These are phyloP conservation scores for Chunga burmeisteri DNA, from an alignment of 2,113 vertebrate genomes.

Conservation along the genomic window DNA sequence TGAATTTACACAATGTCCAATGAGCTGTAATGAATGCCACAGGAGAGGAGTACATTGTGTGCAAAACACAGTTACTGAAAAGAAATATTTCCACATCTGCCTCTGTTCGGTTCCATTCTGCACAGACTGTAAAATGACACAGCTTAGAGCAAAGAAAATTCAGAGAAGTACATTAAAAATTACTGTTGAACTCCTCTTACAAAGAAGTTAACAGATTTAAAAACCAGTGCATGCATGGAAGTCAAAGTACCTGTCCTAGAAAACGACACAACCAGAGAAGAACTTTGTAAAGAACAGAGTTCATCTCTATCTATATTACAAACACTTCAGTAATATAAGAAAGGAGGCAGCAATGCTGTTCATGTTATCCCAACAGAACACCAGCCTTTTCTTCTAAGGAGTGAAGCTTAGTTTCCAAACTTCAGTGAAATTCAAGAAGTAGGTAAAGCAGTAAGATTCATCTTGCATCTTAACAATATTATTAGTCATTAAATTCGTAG, in stretches of 20 bases:
- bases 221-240: background rate
- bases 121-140: background rate
- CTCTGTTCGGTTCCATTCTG: background rate
- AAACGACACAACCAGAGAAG: background rate
- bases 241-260: background rate
- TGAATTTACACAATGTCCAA: background rate
- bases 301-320: background rate
- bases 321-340: rapidly evolving
- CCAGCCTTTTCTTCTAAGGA: background rate
- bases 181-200: background rate
- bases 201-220: background rate
- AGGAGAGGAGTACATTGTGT: background rate
- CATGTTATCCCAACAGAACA: background rate
- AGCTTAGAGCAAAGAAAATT: background rate
- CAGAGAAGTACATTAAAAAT: background rate
- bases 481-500: background rate
- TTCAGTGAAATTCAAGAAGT: background rate
- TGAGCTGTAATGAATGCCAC: background rate
- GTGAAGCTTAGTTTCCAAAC: background rate
- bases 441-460: background rate
- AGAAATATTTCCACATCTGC: background rate
- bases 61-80: background rate
- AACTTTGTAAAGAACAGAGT: background rate
- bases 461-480: background rate
- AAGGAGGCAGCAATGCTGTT: background rate